phyloP scores from a whole-genome alignment of 2,113 vertebrate species.

The Notarius quadriscutis region DNA sequence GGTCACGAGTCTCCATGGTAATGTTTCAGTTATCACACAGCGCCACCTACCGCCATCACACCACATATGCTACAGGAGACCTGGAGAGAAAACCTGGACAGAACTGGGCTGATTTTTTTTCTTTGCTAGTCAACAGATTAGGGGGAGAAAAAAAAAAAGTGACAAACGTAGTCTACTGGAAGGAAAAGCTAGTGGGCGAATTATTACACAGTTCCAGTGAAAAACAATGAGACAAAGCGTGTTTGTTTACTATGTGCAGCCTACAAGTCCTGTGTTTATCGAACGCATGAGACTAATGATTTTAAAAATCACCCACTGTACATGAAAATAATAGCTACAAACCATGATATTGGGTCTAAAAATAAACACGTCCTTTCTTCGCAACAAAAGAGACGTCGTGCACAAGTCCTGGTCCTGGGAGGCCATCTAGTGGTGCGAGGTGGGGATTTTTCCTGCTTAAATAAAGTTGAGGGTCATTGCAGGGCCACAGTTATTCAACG shows the following conservation, averaged over 20 bases:
- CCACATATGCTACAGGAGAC: background rate
- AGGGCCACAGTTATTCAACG: background rate
- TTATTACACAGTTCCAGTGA: background rate
- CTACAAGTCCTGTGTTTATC: background rate
- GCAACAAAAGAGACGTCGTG: background rate
- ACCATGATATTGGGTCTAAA: background rate
- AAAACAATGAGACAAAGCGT: background rate
- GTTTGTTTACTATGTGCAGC: background rate
- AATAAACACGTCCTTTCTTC: constrained; percentile 9
- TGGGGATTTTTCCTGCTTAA: no score
- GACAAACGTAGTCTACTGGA: no score
- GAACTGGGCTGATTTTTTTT: background rate
- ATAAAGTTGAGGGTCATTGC: constrained; percentile 9
- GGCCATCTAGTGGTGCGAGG: constrained; percentile 40
- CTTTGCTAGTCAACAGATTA: background rate
- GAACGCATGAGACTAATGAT: background rate
- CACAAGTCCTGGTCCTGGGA: background rate
- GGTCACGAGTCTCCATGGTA: constrained; percentile 5
- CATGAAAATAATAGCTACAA: background rate
- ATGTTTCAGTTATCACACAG: background rate
- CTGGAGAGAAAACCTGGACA: background rate
- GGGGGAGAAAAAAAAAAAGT: background rate
- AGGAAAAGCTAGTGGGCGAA: no score
- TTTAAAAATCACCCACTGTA: background rate
- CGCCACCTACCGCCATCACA: background rate